These are phyloP conservation scores for Lemur catta DNA, from an alignment of 2,797 vertebrate genomes.

Conservation along the genomic window DNA sequence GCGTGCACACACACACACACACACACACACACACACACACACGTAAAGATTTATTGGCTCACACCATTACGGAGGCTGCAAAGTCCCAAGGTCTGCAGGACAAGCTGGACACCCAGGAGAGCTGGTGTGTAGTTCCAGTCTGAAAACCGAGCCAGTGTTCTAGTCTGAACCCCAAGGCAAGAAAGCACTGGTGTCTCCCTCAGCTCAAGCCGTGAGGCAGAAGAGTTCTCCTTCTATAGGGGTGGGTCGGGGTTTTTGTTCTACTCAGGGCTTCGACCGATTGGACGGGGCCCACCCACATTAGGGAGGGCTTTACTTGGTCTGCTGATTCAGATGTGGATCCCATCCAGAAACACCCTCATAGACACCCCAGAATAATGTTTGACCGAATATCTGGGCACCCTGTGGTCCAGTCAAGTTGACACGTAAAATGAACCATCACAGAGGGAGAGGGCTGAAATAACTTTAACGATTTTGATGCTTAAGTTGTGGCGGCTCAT, in stretches of 20 bases:
- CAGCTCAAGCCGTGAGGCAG: background rate
- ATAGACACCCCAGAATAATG: background rate
- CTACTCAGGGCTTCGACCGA: background rate
- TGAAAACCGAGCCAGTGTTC: background rate
- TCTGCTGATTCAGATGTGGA: background rate
- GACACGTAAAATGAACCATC: background rate
- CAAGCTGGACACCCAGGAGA: background rate
- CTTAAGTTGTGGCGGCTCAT: background rate
- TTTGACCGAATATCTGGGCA: background rate
- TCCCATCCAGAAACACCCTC: background rate
- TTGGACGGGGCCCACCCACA: background rate
- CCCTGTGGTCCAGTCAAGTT: background rate
- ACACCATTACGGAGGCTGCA: background rate
- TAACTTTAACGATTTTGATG: background rate
- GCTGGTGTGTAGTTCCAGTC: background rate
- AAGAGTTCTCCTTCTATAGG: rapidly evolving
- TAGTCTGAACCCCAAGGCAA: background rate
- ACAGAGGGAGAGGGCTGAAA: background rate
- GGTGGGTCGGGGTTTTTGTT: background rate
- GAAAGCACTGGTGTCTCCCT: background rate
- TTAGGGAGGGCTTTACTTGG: background rate
- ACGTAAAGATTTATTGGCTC: background rate
- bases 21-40: background rate
- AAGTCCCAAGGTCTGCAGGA: background rate
- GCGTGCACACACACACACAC: background rate